A percentile compares a stretch with the other conserved stretches of the same genome.
Evolutionary conservation across 2,797 vertebrate species (phyloP).

Genomic region (Remorina albescens): DNA sequence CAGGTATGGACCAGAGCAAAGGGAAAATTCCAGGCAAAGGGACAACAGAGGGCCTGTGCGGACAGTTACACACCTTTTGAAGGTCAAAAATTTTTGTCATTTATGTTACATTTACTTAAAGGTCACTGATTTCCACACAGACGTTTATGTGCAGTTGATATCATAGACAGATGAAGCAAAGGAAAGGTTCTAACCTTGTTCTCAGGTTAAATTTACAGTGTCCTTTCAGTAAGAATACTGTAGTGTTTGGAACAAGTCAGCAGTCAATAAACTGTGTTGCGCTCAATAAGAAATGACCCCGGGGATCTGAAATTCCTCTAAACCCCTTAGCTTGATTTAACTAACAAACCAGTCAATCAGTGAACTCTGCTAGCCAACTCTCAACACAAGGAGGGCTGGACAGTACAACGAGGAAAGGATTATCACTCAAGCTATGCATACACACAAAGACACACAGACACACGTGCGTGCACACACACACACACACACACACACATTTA

Average conservation of each 20-base stretch:
- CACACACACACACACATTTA: neutral
- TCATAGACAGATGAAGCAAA: neutral
- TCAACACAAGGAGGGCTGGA: slow-evolving; percentile 25
- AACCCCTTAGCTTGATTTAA: slow-evolving; percentile 32
- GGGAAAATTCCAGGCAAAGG: slow-evolving; percentile 57
- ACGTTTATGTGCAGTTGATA: neutral
- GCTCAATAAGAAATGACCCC: slow-evolving; percentile 36
- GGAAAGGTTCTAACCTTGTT: slow-evolving; percentile 10
- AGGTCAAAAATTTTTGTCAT: neutral
- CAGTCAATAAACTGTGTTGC: slow-evolving; percentile 32
- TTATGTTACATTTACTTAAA: neutral
- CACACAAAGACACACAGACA: slow-evolving; percentile 6
- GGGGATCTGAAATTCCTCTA: slow-evolving; percentile 42
- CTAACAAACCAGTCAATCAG: slow-evolving; percentile 39
- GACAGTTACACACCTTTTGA: slow-evolving; percentile 21
- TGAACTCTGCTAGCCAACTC: slow-evolving; percentile 22
- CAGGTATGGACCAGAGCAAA: slow-evolving; percentile 39
- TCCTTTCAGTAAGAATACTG: slow-evolving; percentile 14
- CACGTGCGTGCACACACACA: neutral
- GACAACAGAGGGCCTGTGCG: slow-evolving; percentile 18
- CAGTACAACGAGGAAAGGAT: slow-evolving; percentile 15
- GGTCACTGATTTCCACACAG: neutral
- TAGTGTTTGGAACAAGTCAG: slow-evolving; percentile 18
- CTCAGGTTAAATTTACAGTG: slow-evolving; percentile 11
- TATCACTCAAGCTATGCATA: slow-evolving; percentile 8